Conservation (phyloP, 2,113 vertebrate species). For the Gavia stellata region DNA sequence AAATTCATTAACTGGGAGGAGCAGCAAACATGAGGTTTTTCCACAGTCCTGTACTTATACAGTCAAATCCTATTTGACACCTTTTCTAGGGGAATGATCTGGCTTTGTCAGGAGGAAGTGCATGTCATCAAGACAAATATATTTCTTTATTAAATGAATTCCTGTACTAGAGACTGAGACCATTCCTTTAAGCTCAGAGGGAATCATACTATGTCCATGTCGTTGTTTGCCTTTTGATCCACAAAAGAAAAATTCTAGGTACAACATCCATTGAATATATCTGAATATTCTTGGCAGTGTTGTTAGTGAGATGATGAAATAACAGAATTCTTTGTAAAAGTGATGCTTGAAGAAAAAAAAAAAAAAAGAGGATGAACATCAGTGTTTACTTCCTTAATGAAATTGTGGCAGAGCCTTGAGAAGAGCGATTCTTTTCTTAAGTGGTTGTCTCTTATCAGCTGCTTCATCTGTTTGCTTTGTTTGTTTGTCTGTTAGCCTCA, state of each 20-base stretch:
- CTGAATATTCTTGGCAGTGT: background rate
- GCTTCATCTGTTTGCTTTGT: background rate
- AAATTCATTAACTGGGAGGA: background rate
- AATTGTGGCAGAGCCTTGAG: background rate
- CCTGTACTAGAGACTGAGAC: background rate
- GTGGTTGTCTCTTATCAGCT: background rate
- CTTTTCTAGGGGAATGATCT: background rate
- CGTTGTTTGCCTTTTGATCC: background rate
- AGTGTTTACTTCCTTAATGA: slow-evolving; percentile 2
- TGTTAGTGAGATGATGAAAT: background rate
- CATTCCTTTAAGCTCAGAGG: background rate
- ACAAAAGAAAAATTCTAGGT: slow-evolving; percentile 3
- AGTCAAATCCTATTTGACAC: background rate
- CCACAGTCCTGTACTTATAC: background rate
- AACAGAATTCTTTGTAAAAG: background rate
- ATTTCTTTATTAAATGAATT: background rate
- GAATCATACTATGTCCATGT: background rate
- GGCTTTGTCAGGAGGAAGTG: background rate
- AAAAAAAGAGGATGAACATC: background rate
- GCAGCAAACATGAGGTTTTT: background rate
- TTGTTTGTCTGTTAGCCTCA: background rate
- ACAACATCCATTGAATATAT: background rate
- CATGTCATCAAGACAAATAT: background rate
- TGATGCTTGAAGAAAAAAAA: background rate
- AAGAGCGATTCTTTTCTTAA: background rate